phyloP scores from a whole-genome alignment of 2,797 vertebrate genomes.

The Meda fulgida region DNA sequence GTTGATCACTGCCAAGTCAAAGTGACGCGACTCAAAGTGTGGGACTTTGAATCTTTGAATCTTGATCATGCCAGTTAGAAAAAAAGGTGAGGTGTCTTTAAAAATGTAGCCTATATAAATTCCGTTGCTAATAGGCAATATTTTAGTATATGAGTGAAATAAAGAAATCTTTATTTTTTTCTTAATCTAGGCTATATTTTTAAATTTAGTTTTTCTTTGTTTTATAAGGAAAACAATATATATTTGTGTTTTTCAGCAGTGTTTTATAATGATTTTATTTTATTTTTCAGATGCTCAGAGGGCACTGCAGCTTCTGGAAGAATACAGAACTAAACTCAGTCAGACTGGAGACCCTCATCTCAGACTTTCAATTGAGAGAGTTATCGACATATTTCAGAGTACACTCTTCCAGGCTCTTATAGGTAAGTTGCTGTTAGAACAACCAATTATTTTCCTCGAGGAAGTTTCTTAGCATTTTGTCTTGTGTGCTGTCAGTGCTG shows the following conservation, averaged over 20 bases:
- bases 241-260: constrained; percentile 1
- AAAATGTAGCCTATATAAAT: background rate
- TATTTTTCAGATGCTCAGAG: constrained; percentile 86
- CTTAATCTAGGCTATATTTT: too few relatives aligned
- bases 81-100: constrained; percentile 75
- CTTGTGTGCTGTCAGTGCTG: background rate
- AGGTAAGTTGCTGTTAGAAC: constrained; percentile 73
- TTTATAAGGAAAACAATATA: too few relatives aligned
- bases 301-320: constrained; percentile 90
- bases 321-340: constrained; percentile 87
- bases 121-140: background rate
- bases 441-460: too few relatives aligned
- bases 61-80: constrained; percentile 80
- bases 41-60: constrained; percentile 2
- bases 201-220: too few relatives aligned
- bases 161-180: background rate
- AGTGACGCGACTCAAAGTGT: constrained; percentile 21
- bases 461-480: constrained; percentile 9
- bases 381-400: constrained; percentile 95
- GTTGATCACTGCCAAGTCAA: constrained; percentile 2
- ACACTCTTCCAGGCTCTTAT: constrained; percentile 94
- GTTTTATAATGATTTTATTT: constrained; percentile 8
- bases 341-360: constrained; percentile 88
- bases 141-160: background rate
- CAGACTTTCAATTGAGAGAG: constrained; percentile 88